Evolutionary conservation across 1,140 invertebrate genomes (phyloP), one percentile per base, ranked within the genome.

Genomic region (Phthorimaea operculella): DNA sequence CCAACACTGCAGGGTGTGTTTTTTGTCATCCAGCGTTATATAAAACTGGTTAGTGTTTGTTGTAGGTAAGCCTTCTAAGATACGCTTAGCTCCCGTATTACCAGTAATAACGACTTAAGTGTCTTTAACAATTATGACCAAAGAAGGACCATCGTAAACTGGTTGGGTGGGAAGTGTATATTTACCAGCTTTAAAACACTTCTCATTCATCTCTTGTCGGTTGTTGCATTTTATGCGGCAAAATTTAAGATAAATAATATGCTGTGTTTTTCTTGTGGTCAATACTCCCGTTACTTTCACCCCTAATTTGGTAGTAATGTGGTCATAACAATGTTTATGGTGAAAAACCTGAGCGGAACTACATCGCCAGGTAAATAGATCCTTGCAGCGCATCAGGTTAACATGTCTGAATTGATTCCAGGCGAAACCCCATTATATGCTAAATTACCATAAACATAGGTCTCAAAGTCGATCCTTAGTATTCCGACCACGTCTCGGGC

Each of bases 21-120:
- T 66, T 66, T 66, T 66, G 60, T 66, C 60, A 63, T 66, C 59
- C 57, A 59, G 28, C 34, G 34, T 45, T 59, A 57, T 62, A 60
- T 60, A n/a, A n/a, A 39, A 39, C n/a, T n/a, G n/a, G 36, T 12
- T n/a, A n/a, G 36, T 39, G 36, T 39, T 39, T 39, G 36, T 2
- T n/a, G 36, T 39, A 39, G 36, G 36, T 39, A 39, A 39, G 36
- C 36, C 10, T 39, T 39, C 36, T 39, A 12, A 12, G 36, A 39
- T 1, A 39, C 36, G 36, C n/a, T 39, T 39, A 12, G 36, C 36
- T 12, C 36, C 36, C n/a, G 10, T 39, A 39, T 39, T 39, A n/a
- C n/a, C 10, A 5, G 10, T n/a, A 39, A 39, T 39, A 39, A 39
- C n/a, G 36, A 12, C 36, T 39, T 39, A 12, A n/a, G 36, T 12